Percentiles rank a stretch among this genome's conserved stretches.
phyloP scores from a whole-genome alignment of 2,113 vertebrate species.

The Sebastes schlegelii region DNA sequence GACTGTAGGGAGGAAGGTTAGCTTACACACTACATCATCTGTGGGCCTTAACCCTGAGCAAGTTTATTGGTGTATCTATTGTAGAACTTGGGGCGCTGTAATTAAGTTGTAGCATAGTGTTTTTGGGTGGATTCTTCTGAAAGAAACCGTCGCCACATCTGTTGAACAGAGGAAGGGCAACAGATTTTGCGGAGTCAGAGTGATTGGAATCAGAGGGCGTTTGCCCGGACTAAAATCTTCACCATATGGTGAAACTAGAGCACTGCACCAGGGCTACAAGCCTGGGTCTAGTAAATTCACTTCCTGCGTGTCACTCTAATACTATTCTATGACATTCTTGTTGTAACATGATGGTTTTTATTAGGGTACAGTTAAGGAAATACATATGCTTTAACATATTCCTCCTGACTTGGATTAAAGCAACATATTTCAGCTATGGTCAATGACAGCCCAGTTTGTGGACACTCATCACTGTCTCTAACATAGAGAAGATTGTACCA shows the following conservation, averaged over 20 bases:
- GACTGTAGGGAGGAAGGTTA: slow-evolving; percentile 9
- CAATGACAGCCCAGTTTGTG: not conserved
- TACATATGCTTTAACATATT: slow-evolving; percentile 19
- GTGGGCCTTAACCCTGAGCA: not conserved
- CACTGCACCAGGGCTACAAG: slow-evolving; percentile 20
- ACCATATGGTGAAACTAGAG: slow-evolving; percentile 72
- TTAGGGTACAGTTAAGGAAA: slow-evolving; percentile 30
- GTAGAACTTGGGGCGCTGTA: not conserved
- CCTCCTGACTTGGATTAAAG: slow-evolving; percentile 43
- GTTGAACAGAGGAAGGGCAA: slow-evolving; percentile 67
- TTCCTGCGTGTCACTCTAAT: slow-evolving; percentile 45
- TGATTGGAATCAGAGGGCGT: slow-evolving; percentile 65
- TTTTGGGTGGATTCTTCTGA: slow-evolving; percentile 41
- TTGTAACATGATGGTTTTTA: slow-evolving; percentile 31
- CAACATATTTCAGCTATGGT: slow-evolving; percentile 23
- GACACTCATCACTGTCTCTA: not conserved
- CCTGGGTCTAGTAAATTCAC: slow-evolving; percentile 45
- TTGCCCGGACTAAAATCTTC: slow-evolving; percentile 61
- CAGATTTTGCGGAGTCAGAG: slow-evolving; percentile 71
- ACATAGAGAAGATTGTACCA: not conserved
- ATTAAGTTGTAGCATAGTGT: slow-evolving; percentile 27
- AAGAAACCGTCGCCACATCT: slow-evolving; percentile 70
- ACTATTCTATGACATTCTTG: slow-evolving; percentile 34
- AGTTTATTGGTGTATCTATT: slow-evolving; percentile 23
- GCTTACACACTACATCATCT: not conserved